phyloP scores from a whole-genome alignment of 1,140 invertebrate genomes.

The Phenacoccus solenopsis region DNA sequence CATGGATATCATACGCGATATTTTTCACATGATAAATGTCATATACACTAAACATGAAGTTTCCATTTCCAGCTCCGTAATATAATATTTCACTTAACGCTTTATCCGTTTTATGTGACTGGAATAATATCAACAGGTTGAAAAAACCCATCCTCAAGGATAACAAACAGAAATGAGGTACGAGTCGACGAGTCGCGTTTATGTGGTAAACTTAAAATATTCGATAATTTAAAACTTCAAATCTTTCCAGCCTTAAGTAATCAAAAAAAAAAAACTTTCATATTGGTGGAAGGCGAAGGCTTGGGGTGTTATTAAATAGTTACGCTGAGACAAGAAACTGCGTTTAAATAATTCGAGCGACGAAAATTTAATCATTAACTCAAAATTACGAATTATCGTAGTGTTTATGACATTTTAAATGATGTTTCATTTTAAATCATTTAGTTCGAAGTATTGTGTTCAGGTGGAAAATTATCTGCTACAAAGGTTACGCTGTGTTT shows the following conservation, averaged over 20 bases:
- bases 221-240: background rate
- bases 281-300: too few species aligned
- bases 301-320: too few species aligned
- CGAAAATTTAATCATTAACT: background rate
- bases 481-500: background rate
- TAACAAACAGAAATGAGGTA: too few species aligned
- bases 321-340: background rate
- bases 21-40: slow-evolving; percentile 8
- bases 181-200: background rate
- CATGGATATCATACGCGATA: background rate
- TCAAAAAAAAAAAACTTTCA: too few species aligned
- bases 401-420: slow-evolving; percentile 3
- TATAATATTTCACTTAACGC: slow-evolving; percentile 14
- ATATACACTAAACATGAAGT: slow-evolving; percentile 17
- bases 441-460: background rate
- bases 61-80: slow-evolving; percentile 4
- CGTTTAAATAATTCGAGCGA: background rate
- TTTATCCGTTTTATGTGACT: slow-evolving; percentile 12
- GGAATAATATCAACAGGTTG: slow-evolving; percentile 1
- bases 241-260: too few species aligned
- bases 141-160: too few species aligned
- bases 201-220: background rate
- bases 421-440: slow-evolving; percentile 3
- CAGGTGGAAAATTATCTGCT: background rate
- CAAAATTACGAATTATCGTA: background rate